Percentiles rank a stretch among this genome's conserved stretches.
These are phyloP conservation scores for Ailurus styani DNA, from an alignment of 2,113 vertebrate genomes.

Conservation along the genomic window DNA sequence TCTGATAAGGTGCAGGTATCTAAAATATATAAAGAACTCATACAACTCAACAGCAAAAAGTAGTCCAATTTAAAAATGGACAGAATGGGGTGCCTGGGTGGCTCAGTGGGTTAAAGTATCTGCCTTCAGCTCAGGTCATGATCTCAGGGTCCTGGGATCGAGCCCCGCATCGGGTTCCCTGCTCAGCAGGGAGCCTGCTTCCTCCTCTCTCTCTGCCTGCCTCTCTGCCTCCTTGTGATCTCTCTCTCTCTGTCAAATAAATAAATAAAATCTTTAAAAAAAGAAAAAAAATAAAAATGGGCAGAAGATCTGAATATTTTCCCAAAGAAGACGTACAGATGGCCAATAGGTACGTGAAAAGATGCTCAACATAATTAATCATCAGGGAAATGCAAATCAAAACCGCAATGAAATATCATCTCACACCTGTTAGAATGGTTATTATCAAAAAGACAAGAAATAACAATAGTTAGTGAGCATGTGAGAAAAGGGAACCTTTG, in stretches of 20 bases:
- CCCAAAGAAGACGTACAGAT: background rate
- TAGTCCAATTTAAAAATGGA: background rate
- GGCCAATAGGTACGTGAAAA: background rate
- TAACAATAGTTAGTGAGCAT: background rate
- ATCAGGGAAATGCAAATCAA: background rate
- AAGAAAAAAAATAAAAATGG: background rate
- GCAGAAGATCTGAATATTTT: background rate
- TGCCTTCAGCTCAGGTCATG: too few species aligned
- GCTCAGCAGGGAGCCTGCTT: too few species aligned
- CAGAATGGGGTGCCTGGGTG: too few species aligned
- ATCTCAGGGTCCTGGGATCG: too few species aligned
- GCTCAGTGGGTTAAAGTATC: too few species aligned
- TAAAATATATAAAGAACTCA: background rate
- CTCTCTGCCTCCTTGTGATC: too few species aligned
- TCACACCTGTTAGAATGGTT: background rate
- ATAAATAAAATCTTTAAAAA: too few species aligned
- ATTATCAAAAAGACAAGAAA: background rate
- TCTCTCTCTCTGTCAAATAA: too few species aligned
- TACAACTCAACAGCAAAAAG: background rate
- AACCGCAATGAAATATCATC: background rate
- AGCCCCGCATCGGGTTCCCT: too few species aligned
- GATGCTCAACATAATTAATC: background rate
- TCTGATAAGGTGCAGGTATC: background rate
- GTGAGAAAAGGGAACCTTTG: background rate
- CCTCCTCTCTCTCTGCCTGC: too few species aligned